These are phyloP conservation scores for Oostethus manadensis DNA, from an alignment of 2,113 vertebrate species.

Conservation along the genomic window DNA sequence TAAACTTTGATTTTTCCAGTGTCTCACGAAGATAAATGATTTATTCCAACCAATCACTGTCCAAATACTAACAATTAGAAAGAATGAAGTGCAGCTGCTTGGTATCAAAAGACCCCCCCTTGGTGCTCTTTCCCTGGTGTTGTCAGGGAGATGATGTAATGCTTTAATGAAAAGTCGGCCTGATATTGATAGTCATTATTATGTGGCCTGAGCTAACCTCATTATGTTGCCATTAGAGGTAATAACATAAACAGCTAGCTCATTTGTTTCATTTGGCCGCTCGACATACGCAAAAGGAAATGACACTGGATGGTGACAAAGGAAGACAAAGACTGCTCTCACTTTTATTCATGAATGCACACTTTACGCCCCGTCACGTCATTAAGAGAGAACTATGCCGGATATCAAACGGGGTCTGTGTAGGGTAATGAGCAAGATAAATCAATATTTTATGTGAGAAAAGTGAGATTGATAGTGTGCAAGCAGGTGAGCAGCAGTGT, in stretches of 20 bases:
- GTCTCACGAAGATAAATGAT: too few relatives aligned
- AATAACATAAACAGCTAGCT: conserved; percentile 67
- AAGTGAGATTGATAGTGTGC: conserved; percentile 36
- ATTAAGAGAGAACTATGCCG: conserved; percentile 20
- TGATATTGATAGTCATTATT: conserved; percentile 77
- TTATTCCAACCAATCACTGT: background rate
- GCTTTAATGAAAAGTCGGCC: conserved; percentile 72
- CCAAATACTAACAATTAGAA: background rate
- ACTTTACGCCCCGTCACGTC: conserved; percentile 9
- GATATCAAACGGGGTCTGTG: conserved; percentile 35
- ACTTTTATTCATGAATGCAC: background rate
- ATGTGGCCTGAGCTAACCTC: conserved; percentile 59
- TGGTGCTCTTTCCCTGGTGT: conserved; percentile 42
- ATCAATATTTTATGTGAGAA: conserved; percentile 51
- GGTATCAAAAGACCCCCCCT: conserved; percentile 23
- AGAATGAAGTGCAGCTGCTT: conserved; percentile 8
- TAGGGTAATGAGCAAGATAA: conserved; percentile 41
- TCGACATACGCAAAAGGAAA: conserved; percentile 63
- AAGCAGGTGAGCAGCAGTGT: too few relatives aligned
- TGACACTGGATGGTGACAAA: conserved; percentile 44
- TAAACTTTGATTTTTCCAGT: too few relatives aligned
- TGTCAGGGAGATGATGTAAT: conserved; percentile 74
- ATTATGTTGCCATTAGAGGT: conserved; percentile 74
- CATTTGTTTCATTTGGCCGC: conserved; percentile 74
- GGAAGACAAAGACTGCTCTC: conserved; percentile 32